Percentiles rank a stretch among this genome's conserved stretches.
phyloP scores from a whole-genome alignment of 2,888 invertebrate genomes.

The Sminthurides aquaticus region DNA sequence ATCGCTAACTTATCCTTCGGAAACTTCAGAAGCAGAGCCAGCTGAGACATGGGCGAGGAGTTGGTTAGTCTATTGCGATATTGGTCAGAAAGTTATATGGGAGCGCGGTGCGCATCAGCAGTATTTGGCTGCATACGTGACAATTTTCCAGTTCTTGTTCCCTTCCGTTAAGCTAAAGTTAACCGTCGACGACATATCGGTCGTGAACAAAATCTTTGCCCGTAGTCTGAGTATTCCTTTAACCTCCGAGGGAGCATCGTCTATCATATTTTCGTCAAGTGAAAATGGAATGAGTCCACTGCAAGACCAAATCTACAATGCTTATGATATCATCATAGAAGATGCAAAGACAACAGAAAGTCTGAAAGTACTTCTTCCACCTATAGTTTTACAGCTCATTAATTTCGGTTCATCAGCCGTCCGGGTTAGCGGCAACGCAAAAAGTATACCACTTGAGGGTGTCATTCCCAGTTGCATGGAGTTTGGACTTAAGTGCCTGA shows the following conservation, averaged over 20 bases:
- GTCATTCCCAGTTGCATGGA: conserved; percentile 42
- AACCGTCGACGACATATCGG: conserved; percentile 65
- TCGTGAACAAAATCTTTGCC: conserved; percentile 67
- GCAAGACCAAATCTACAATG: conserved; percentile 55
- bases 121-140: conserved; percentile 86
- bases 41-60: conserved; percentile 37
- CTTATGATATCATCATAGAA: conserved; percentile 39
- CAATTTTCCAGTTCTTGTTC: conserved; percentile 91
- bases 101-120: conserved; percentile 63
- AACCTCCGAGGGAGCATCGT: conserved; percentile 69
- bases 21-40: conserved; percentile 30
- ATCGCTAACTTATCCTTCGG: conserved; percentile 55
- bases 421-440: conserved; percentile 30
- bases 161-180: conserved; percentile 75
- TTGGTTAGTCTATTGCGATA: conserved; percentile 41
- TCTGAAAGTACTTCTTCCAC: conserved; percentile 33
- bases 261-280: conserved; percentile 68
- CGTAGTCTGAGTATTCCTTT: conserved; percentile 73
- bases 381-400: conserved; percentile 38
- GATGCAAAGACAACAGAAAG: conserved; percentile 28
- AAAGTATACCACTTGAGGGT: conserved; percentile 40
- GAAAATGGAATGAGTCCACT: conserved; percentile 74
- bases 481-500: conserved; percentile 42
- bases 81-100: conserved; percentile 40
- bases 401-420: conserved; percentile 41